These are phyloP conservation scores for Drosophila prosaltans DNA, from an alignment of 1,140 invertebrate genomes.

Conservation along the genomic window DNA sequence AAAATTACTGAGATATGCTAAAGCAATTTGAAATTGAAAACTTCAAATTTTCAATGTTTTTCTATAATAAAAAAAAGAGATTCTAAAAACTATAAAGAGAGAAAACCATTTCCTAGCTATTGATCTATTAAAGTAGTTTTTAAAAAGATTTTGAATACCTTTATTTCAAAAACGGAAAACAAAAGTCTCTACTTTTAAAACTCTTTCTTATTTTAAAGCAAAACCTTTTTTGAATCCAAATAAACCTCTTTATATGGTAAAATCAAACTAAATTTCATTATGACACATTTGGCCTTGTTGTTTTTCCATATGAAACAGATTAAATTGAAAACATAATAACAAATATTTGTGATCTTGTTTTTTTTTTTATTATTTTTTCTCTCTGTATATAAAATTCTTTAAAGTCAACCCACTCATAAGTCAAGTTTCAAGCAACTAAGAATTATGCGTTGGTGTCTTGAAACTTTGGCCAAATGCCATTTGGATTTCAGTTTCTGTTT, in stretches of 20 bases:
- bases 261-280: background rate
- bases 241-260: background rate
- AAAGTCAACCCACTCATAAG: conserved; percentile 42
- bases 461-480: conserved; percentile 45
- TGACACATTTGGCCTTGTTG: background rate
- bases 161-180: too few species aligned
- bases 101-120: too few species aligned
- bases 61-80: too few species aligned
- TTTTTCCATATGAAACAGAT: background rate
- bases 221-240: background rate
- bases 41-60: too few species aligned
- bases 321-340: too few species aligned
- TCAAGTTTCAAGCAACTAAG: conserved; percentile 41
- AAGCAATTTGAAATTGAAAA: too few species aligned
- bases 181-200: too few species aligned
- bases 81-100: too few species aligned
- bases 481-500: conserved; percentile 41
- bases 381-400: conserved; percentile 3
- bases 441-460: conserved; percentile 50
- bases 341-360: background rate
- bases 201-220: too few species aligned
- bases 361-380: background rate
- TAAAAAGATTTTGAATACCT: too few species aligned
- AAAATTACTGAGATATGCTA: too few species aligned
- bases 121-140: too few species aligned